A percentile compares a stretch with the other conserved stretches of the same genome.
Evolutionary conservation across 2,888 invertebrate species (phyloP).

Genomic region (Lasioglossum pauxillum): DNA sequence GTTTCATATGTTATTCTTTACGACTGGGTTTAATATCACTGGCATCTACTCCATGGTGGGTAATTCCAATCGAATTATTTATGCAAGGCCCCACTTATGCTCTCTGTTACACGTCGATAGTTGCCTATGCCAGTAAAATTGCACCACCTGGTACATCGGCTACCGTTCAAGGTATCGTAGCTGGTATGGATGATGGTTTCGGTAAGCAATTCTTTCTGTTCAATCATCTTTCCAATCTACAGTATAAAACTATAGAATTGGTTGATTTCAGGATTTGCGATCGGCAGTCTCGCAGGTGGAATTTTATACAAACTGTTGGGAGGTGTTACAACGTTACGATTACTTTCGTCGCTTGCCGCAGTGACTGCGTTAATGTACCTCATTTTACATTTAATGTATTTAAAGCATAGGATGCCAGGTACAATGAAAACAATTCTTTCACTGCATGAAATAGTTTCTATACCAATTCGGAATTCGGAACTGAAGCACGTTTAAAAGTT

Average conservation of each 20-base stretch:
- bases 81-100: conserved; percentile 96
- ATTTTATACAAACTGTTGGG: conserved; percentile 88
- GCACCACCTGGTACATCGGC: conserved; percentile 91
- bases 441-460: no score
- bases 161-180: conserved; percentile 93
- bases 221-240: neutral
- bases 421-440: conserved; percentile 13
- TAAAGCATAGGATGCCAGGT: conserved; percentile 80
- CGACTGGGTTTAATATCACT: conserved; percentile 91
- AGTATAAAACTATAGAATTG: neutral
- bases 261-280: conserved; percentile 87
- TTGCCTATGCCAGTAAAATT: conserved; percentile 87
- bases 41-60: conserved; percentile 92
- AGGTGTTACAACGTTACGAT: conserved; percentile 86
- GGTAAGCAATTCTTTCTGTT: conserved; percentile 84
- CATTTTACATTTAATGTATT: conserved; percentile 82
- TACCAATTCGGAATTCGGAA: neutral
- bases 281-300: conserved; percentile 91
- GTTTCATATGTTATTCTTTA: conserved; percentile 91
- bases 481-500: neutral
- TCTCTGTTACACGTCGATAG: conserved; percentile 92
- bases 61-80: conserved; percentile 91
- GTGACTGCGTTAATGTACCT: conserved; percentile 84
- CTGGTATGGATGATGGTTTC: conserved; percentile 95
- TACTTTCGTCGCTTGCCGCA: conserved; percentile 84